phyloP scores from a whole-genome alignment of 2,797 vertebrate species.

The Pseudotriccus pelzelni region DNA sequence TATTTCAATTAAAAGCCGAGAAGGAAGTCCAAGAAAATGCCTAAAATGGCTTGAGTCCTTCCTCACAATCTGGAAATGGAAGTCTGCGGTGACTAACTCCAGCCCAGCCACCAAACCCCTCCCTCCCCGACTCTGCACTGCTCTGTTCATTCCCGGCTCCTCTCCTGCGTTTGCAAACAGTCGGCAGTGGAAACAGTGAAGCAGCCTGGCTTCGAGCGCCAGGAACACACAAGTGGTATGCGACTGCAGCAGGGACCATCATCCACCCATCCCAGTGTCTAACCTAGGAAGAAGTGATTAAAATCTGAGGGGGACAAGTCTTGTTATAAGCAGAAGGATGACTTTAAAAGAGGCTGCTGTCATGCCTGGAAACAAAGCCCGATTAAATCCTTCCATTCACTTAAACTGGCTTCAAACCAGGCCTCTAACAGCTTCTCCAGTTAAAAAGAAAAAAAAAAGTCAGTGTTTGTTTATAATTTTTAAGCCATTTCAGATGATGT shows the following conservation, averaged over 20 bases:
- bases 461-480: neutral
- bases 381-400: neutral
- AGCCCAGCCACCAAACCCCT: slow-evolving; percentile 52
- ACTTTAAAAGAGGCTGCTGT: neutral
- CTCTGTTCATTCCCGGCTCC: slow-evolving; percentile 15
- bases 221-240: neutral
- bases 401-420: slow-evolving; percentile 13
- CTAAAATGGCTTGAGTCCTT: slow-evolving; percentile 60
- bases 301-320: neutral
- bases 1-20: slow-evolving; percentile 25
- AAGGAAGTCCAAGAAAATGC: slow-evolving; percentile 56
- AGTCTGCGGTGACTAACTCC: slow-evolving; percentile 40
- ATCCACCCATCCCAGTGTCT: neutral
- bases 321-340: neutral
- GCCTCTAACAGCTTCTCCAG: neutral
- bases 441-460: neutral
- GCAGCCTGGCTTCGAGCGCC: neutral
- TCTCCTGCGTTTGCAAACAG: neutral
- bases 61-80: slow-evolving; percentile 50
- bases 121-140: slow-evolving; percentile 9
- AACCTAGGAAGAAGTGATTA: neutral
- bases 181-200: slow-evolving; percentile 17
- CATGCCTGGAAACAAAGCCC: slow-evolving; percentile 22
- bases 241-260: neutral
- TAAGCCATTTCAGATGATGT: neutral